phyloP scores from a whole-genome alignment of 2,797 vertebrate genomes.

The Mareca strepera region DNA sequence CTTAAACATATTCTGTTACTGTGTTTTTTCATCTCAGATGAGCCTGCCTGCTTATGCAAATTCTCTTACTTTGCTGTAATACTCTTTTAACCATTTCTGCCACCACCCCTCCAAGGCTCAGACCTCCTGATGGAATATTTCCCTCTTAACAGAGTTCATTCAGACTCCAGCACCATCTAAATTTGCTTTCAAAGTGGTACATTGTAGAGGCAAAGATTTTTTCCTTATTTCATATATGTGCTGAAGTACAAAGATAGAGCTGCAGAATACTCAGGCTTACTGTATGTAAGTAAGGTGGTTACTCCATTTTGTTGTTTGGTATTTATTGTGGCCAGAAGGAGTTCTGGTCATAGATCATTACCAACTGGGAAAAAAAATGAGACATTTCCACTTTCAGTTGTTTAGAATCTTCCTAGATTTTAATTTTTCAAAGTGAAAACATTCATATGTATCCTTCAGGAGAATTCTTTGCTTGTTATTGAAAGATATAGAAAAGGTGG shows the following conservation, averaged over 20 bases:
- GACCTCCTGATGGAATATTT: not conserved
- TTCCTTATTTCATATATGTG: not conserved
- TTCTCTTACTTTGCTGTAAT: not conserved
- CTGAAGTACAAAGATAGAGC: not conserved
- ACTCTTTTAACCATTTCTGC: not conserved
- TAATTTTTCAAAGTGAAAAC: not conserved
- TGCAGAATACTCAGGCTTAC: not conserved
- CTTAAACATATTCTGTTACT: not conserved
- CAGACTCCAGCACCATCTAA: too few relatives aligned
- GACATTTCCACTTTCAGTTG: not conserved
- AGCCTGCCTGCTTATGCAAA: not conserved
- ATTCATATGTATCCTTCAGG: not conserved
- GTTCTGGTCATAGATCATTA: not conserved
- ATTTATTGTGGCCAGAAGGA: not conserved
- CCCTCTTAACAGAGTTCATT: not conserved
- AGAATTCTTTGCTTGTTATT: not conserved
- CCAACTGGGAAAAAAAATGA: not conserved
- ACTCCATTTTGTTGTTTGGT: not conserved
- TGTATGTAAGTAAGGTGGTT: not conserved
- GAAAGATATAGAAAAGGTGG: not conserved
- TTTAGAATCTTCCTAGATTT: not conserved
- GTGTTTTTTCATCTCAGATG: not conserved
- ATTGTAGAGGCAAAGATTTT: not conserved
- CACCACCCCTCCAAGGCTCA: not conserved
- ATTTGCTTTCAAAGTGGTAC: not conserved